These are phyloP conservation scores for Drosophila hamatofila DNA, from an alignment of 2,888 invertebrate genomes.

Conservation along the genomic window DNA sequence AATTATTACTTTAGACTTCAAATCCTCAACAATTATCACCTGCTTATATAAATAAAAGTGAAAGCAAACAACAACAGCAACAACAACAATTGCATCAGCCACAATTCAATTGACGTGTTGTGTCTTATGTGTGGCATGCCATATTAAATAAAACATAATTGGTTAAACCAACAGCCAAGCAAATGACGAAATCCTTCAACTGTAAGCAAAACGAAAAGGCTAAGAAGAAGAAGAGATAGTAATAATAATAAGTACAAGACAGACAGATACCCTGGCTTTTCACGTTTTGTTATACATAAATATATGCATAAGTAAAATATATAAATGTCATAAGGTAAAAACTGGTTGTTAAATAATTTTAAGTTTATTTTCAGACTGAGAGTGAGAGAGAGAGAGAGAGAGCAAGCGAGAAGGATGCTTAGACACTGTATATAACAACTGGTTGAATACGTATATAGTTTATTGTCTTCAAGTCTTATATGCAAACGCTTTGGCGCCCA, in stretches of 20 bases:
- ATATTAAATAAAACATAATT: constrained; percentile 52
- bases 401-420: background rate
- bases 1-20: background rate
- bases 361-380: background rate
- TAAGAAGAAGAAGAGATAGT: too few relatives aligned
- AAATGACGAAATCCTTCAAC: constrained; percentile 65
- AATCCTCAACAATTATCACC: constrained; percentile 15
- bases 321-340: background rate
- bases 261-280: constrained; percentile 1
- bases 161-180: constrained; percentile 35
- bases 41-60: constrained; percentile 21
- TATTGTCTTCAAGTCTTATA: background rate
- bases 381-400: background rate
- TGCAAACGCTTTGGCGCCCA: background rate
- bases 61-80: constrained; percentile 34
- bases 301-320: background rate
- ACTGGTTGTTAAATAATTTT: background rate
- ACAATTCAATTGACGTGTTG: constrained; percentile 21
- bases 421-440: background rate
- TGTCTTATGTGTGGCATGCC: constrained; percentile 31
- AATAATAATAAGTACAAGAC: background rate
- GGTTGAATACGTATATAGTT: background rate
- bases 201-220: constrained; percentile 7
- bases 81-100: constrained; percentile 53
- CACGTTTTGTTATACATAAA: background rate